phyloP scores from a whole-genome alignment of 2,888 invertebrate genomes.

The Agonopterix subpropinquella region DNA sequence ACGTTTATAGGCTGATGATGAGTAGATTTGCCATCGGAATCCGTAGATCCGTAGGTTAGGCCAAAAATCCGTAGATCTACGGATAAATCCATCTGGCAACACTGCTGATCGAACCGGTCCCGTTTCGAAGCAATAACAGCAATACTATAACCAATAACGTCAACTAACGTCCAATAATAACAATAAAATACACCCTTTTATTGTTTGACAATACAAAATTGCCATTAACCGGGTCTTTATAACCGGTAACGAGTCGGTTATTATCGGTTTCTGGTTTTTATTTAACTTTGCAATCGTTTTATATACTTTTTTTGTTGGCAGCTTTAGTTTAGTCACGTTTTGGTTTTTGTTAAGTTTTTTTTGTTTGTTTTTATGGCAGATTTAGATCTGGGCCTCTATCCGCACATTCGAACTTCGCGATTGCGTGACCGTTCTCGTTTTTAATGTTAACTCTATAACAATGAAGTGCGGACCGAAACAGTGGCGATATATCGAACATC shows the following conservation, averaged over 20 bases:
- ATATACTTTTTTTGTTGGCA: not conserved
- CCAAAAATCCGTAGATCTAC: no score
- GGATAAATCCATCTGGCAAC: no score
- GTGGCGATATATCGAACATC: no score
- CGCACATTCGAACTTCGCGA: no score
- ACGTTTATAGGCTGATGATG: no score
- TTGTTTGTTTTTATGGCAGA: no score
- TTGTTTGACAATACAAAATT: slow-evolving; percentile 18
- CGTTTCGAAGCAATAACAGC: slow-evolving; percentile 4
- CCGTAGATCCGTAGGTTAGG: no score
- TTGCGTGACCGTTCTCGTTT: no score
- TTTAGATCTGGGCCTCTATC: no score
- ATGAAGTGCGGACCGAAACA: no score
- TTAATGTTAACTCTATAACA: no score
- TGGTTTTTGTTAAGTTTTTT: not conserved
- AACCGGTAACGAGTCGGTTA: slow-evolving; percentile 1
- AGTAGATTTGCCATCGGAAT: no score
- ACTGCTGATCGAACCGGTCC: not conserved
- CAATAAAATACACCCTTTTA: slow-evolving; percentile 32
- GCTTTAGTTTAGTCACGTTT: not conserved
- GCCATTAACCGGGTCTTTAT: slow-evolving; percentile 6
- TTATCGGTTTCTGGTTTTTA: not conserved
- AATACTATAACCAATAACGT: slow-evolving; percentile 26
- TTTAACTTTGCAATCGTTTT: slow-evolving; percentile 1
- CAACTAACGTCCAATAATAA: slow-evolving; percentile 26